Evolutionary conservation across 2,888 invertebrate genomes (phyloP), one percentile per base, ranked within the genome.

Genomic region (Mesoligia furuncula): DNA sequence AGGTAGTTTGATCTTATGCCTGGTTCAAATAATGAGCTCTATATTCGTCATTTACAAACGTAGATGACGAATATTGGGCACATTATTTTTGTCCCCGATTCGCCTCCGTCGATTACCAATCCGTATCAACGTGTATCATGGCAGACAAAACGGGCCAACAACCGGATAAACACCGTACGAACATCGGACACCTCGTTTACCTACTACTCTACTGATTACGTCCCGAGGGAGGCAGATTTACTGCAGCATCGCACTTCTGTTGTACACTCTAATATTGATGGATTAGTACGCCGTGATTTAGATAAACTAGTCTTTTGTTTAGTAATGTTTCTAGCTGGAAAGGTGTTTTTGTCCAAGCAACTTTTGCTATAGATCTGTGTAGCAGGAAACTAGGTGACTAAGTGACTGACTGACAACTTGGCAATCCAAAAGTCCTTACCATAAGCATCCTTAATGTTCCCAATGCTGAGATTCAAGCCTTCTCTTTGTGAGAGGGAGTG

Each of bases 191-290:
- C 59, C 51, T 75, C 67, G 75, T 83, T 72, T 85, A 75, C 68
- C 65, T 72, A 75, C 69, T 73, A 39, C 73, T 66, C 73, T 48
- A 48, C 73, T 81, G 81, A 85, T 87, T 84, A 85, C 78, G 61
- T 62, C 77, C 74, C 75, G 9, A 6, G 77, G 66, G 77, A 72
- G 27, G 36, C 45, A 70, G 79, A 74, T 74, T 71, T 75, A 69
- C 73, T 69, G 75, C 72, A 62, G 64, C 42, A 31, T 59, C 36
- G n/a, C 9, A 31, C 11, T 64, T 84, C 67, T 71, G n/a, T 20
- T 67, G 57, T 71, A 48, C 20, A 8, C 59, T 73, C 59, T 61
- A 84, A 72, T 83, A 75, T 65, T 75, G 81, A 85, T 71, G 39
- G 59, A 81, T 69, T 70, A 59, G 59, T 24, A 8, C 31, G 0